Conservation (phyloP, 2,113 vertebrate species). For the Myodes glareolus region DNA sequence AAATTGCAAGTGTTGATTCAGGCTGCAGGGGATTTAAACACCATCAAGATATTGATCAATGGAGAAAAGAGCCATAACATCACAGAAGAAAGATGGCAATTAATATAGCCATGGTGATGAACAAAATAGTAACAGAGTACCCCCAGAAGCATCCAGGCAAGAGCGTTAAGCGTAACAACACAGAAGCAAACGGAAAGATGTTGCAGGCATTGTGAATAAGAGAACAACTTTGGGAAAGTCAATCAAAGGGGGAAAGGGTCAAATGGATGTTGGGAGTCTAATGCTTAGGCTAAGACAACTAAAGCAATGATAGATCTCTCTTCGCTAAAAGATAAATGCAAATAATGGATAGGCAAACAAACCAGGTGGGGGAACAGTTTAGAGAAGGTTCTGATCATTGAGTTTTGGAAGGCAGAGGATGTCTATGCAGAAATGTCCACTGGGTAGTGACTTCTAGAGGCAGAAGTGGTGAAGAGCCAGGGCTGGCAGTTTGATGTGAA, state of each 20-base stretch:
- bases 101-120: background rate
- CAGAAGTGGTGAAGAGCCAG: background rate
- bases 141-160: background rate
- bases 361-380: background rate
- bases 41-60: background rate
- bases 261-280: background rate
- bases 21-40: background rate
- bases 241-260: background rate
- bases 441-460: background rate
- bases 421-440: background rate
- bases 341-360: background rate
- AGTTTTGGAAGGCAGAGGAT: background rate
- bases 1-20: constrained; percentile 34
- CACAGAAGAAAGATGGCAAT: background rate
- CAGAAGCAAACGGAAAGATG: background rate
- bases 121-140: background rate
- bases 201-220: background rate
- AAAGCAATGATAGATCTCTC: background rate
- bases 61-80: background rate
- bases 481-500: background rate
- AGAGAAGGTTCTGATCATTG: background rate
- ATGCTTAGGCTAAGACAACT: background rate
- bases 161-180: background rate
- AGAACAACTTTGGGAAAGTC: background rate
- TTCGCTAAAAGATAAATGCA: background rate